Evolutionary conservation across 2,888 invertebrate species (phyloP).

Genomic region (Sminthurides aquaticus): DNA sequence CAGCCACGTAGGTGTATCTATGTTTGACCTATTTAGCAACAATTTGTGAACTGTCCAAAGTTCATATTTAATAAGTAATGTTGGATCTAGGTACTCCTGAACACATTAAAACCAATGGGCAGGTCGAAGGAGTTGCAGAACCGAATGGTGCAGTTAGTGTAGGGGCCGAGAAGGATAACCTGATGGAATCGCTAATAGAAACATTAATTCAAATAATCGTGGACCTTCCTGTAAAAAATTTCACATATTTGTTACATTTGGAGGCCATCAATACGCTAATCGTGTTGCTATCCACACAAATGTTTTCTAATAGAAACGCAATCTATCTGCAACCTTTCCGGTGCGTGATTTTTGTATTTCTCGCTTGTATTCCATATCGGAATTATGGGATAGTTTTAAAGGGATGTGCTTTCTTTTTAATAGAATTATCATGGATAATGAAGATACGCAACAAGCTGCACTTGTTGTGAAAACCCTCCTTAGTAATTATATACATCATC

Average conservation of each 20-base stretch:
- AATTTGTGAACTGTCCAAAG: too few relatives aligned
- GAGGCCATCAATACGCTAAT: constrained; percentile 82
- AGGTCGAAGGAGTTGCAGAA: constrained; percentile 2
- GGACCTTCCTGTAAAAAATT: constrained; percentile 68
- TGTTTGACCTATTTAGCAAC: too few relatives aligned
- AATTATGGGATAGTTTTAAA: neutral
- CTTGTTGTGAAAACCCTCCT: constrained; percentile 71
- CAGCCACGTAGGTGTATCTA: constrained; percentile 26
- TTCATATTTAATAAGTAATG: too few relatives aligned
- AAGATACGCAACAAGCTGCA: constrained; percentile 51
- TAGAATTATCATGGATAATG: neutral
- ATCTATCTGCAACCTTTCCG: constrained; percentile 65
- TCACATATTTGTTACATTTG: constrained; percentile 72
- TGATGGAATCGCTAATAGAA: constrained; percentile 64
- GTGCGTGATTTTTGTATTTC: too few relatives aligned
- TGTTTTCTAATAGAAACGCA: constrained; percentile 63
- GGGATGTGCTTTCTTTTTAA: neutral
- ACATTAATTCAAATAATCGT: constrained; percentile 70
- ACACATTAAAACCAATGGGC: neutral
- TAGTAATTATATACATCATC: constrained; percentile 63
- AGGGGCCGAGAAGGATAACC: neutral
- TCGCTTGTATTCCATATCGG: neutral
- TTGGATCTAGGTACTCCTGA: neutral
- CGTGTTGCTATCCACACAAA: constrained; percentile 79
- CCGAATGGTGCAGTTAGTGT: neutral